Evolutionary conservation across 2,113 vertebrate species (phyloP).

Genomic region (Hippocampus comes): DNA sequence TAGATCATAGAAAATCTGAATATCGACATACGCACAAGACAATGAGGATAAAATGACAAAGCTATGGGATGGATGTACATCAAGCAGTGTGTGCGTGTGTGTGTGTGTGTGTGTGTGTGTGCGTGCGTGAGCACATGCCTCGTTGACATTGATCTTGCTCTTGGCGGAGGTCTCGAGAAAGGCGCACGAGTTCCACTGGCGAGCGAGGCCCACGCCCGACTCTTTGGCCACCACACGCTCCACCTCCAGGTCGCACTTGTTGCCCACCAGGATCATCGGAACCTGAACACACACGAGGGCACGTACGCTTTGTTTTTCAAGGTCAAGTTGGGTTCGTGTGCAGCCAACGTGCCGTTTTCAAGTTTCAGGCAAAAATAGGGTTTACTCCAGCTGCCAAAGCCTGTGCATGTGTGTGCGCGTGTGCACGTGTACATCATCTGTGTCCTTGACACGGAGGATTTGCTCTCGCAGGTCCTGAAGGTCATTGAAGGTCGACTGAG

Average conservation of each 20-base stretch:
- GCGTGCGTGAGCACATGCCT: conserved; percentile 67
- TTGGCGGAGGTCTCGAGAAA: conserved; percentile 98
- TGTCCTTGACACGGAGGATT: conserved; percentile 69
- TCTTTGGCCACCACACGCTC: conserved; percentile 97
- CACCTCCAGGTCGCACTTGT: conserved; percentile 97
- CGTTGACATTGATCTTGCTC: conserved; percentile 98
- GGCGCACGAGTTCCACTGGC: conserved; percentile 96
- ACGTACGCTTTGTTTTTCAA: not conserved
- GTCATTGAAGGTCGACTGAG: conserved; percentile 69
- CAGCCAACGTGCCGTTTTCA: not conserved
- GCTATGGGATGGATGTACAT: no score
- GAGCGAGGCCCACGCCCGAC: conserved; percentile 91
- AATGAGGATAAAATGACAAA: not conserved
- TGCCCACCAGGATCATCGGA: conserved; percentile 97
- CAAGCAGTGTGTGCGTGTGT: not conserved
- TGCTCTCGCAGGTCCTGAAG: conserved; percentile 67
- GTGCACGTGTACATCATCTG: conserved; percentile 54
- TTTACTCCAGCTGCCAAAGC: no score
- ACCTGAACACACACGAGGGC: conserved; percentile 68
- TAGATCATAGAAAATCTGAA: conserved; percentile 66
- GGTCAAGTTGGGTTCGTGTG: no score
- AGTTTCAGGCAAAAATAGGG: not conserved
- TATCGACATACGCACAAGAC: not conserved
- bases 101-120: no score
- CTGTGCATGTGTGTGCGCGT: not conserved